A percentile compares a stretch with the other conserved stretches of the same genome.
Evolutionary conservation across 2,888 invertebrate genomes (phyloP).

Genomic region (Stenurella melanura): DNA sequence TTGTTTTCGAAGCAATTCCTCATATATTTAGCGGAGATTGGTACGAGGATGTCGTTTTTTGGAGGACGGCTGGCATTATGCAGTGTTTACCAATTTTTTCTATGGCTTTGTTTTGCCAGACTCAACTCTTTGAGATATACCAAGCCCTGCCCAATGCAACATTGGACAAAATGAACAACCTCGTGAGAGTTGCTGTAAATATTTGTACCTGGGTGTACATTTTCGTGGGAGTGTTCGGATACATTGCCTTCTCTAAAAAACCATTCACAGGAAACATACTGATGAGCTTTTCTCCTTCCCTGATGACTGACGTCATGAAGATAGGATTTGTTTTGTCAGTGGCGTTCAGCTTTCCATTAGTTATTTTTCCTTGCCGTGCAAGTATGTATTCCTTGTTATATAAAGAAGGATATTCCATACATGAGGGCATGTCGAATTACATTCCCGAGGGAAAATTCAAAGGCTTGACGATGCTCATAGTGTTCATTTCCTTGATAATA

Average conservation of each 20-base stretch:
- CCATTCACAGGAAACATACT: conserved; percentile 92
- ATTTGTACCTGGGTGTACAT: conserved; percentile 94
- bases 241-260: conserved; percentile 87
- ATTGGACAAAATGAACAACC: conserved; percentile 90
- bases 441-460: conserved; percentile 92
- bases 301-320: conserved; percentile 92
- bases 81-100: conserved; percentile 97
- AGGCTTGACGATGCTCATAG: conserved; percentile 86
- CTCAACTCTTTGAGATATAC: conserved; percentile 95
- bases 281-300: conserved; percentile 87
- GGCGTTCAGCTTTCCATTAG: conserved; percentile 96
- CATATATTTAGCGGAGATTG: conserved; percentile 86
- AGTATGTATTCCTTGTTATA: conserved; percentile 94
- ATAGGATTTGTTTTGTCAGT: conserved; percentile 95
- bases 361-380: conserved; percentile 96
- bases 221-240: conserved; percentile 92
- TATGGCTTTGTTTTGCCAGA: conserved; percentile 97
- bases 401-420: conserved; percentile 81
- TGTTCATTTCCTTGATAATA: conserved; percentile 83
- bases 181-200: conserved; percentile 92
- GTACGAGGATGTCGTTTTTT: conserved; percentile 82
- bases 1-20: conserved; percentile 83
- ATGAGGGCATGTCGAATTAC: conserved; percentile 79
- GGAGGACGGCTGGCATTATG: conserved; percentile 90
- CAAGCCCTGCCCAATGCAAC: conserved; percentile 92